Evolutionary conservation across 2,888 invertebrate genomes (phyloP).

Genomic region (Miltochrista miniata): DNA sequence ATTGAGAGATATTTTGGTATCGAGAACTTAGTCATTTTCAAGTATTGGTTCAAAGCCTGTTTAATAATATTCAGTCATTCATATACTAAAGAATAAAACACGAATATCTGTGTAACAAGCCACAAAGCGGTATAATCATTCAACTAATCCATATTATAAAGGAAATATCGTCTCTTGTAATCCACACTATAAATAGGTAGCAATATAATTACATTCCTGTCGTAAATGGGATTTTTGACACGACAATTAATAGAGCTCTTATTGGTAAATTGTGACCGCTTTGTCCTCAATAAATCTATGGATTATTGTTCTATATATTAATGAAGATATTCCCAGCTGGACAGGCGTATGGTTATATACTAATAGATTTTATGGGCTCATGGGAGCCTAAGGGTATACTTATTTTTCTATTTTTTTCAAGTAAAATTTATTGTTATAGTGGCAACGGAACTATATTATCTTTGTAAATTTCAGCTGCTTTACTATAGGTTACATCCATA

Average conservation of each 20-base stretch:
- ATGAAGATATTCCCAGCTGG: no score
- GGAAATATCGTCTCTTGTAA: slow-evolving; percentile 23
- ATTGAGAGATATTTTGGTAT: no score
- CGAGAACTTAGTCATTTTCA: background rate
- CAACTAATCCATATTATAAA: slow-evolving; percentile 21
- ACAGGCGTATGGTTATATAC: no score
- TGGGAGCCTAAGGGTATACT: no score
- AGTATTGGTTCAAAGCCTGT: slow-evolving; percentile 28
- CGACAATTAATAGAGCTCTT: slow-evolving; percentile 18
- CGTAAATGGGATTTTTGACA: slow-evolving; percentile 20
- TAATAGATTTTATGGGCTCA: no score
- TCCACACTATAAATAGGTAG: slow-evolving; percentile 16
- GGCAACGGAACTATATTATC: no score
- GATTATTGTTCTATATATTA: no score
- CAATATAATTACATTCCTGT: slow-evolving; percentile 21
- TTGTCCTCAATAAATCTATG: background rate
- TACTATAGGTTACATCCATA: no score
- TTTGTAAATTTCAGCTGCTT: no score
- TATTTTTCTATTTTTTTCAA: no score
- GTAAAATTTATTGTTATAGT: no score
- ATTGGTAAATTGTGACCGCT: slow-evolving; percentile 4
- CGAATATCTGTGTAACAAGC: slow-evolving; percentile 5
- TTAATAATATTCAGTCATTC: slow-evolving; percentile 28
- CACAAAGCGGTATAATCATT: slow-evolving; percentile 17
- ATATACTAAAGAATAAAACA: slow-evolving; percentile 11